These are phyloP conservation scores for Speoplatyrhinus poulsoni DNA, from an alignment of 2,113 vertebrate species.

Conservation along the genomic window DNA sequence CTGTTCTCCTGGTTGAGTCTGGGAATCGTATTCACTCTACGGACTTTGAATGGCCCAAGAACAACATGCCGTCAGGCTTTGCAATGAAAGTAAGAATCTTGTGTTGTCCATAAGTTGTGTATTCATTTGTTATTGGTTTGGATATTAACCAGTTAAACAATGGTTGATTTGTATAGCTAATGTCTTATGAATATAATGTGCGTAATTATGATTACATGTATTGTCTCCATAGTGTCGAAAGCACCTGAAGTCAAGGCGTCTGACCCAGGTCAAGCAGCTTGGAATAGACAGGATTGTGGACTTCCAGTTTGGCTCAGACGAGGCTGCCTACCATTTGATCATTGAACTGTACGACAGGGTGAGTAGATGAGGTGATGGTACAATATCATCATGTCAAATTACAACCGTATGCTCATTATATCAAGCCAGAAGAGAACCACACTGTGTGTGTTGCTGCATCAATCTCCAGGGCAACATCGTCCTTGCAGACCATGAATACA, in stretches of 20 bases:
- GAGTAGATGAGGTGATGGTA: slow-evolving; percentile 48
- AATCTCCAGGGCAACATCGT: slow-evolving; percentile 90
- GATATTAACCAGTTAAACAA: not conserved
- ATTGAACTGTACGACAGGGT: slow-evolving; percentile 97
- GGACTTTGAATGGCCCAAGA: slow-evolving; percentile 98
- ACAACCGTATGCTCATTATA: not conserved
- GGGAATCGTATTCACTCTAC: slow-evolving; percentile 93
- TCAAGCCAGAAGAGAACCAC: too few relatives aligned
- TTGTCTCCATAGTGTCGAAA: slow-evolving; percentile 86
- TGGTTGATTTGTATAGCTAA: not conserved
- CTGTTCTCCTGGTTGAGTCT: slow-evolving; percentile 90
- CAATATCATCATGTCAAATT: too few relatives aligned
- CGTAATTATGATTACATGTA: not conserved
- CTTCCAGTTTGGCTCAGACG: slow-evolving; percentile 93
- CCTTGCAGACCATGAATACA: slow-evolving; percentile 89
- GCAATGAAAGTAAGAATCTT: slow-evolving; percentile 89
- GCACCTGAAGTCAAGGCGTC: slow-evolving; percentile 85
- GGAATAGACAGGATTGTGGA: slow-evolving; percentile 94
- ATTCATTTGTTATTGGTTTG: not conserved
- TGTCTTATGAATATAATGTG: not conserved
- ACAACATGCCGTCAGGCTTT: slow-evolving; percentile 96
- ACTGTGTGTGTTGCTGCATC: not conserved
- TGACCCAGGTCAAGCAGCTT: slow-evolving; percentile 87
- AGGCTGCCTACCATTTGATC: slow-evolving; percentile 94
- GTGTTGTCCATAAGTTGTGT: not conserved